Conservation (phyloP, 2,113 vertebrate species). For the Poicephalus meyeri region DNA sequence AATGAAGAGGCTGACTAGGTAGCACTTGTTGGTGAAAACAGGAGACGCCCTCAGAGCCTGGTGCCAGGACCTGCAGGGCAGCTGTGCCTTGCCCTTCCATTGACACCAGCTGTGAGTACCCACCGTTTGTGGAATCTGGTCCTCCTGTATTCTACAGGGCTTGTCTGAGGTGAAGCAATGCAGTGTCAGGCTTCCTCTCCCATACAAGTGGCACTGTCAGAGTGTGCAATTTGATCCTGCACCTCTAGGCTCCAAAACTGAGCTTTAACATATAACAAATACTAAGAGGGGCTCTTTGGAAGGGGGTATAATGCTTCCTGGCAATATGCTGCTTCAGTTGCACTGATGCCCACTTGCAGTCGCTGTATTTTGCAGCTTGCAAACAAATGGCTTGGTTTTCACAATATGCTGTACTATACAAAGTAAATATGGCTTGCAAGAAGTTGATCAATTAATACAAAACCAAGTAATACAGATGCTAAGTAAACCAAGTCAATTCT, state of each 20-base stretch:
- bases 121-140: neutral
- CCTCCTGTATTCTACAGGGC: accelerated
- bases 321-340: neutral
- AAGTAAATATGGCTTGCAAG: neutral
- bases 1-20: neutral
- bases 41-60: neutral
- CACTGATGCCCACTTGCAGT: neutral
- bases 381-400: neutral
- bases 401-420: neutral
- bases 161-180: neutral
- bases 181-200: neutral
- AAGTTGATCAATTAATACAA: neutral
- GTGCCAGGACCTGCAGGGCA: neutral
- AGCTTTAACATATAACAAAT: neutral
- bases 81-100: neutral
- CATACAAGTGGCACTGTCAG: neutral
- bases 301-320: neutral
- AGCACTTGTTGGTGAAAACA: neutral
- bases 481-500: neutral
- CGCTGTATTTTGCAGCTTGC: neutral
- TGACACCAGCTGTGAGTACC: neutral
- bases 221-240: neutral
- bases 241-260: neutral
- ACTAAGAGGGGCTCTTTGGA: neutral
- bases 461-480: neutral